Evolutionary conservation across 2,113 vertebrate genomes (phyloP).

Genomic region (Megaceryle torquata): DNA sequence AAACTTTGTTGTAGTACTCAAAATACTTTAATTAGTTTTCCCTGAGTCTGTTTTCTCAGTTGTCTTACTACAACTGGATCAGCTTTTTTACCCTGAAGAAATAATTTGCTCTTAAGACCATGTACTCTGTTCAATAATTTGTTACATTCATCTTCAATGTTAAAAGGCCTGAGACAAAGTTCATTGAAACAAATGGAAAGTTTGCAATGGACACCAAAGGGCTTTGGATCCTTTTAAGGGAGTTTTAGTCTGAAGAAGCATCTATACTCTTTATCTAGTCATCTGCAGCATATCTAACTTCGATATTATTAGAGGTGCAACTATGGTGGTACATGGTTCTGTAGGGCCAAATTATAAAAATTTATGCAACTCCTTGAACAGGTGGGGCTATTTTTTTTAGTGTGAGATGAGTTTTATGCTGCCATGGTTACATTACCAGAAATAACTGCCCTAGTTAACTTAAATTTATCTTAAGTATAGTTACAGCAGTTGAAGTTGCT

Average conservation of each 20-base stretch:
- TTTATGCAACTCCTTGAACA: slow-evolving; percentile 24
- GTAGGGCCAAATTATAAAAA: background rate
- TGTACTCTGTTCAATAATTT: slow-evolving; percentile 38
- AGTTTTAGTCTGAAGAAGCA: background rate
- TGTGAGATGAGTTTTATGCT: slow-evolving; percentile 3
- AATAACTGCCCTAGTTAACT: slow-evolving; percentile 45
- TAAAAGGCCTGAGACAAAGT: slow-evolving; percentile 38
- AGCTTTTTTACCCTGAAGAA: slow-evolving; percentile 43
- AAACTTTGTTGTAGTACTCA: background rate
- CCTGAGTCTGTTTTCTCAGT: slow-evolving; percentile 36
- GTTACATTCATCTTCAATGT: slow-evolving; percentile 17
- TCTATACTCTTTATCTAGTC: background rate
- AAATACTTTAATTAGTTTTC: slow-evolving; percentile 44
- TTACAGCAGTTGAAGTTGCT: slow-evolving; percentile 4
- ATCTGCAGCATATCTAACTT: background rate
- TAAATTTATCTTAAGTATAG: background rate
- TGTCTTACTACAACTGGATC: background rate
- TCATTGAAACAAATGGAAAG: slow-evolving; percentile 11
- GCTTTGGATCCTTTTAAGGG: background rate
- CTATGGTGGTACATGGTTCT: background rate
- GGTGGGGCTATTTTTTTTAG: slow-evolving; percentile 8
- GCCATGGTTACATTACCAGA: slow-evolving; percentile 37
- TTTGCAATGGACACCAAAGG: background rate
- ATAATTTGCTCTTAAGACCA: slow-evolving; percentile 50
- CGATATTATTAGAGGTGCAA: slow-evolving; percentile 4